Base-by-base conservation (phyloP, 2,797 vertebrate genomes). In the Lagocephalus sceleratus region DNA sequence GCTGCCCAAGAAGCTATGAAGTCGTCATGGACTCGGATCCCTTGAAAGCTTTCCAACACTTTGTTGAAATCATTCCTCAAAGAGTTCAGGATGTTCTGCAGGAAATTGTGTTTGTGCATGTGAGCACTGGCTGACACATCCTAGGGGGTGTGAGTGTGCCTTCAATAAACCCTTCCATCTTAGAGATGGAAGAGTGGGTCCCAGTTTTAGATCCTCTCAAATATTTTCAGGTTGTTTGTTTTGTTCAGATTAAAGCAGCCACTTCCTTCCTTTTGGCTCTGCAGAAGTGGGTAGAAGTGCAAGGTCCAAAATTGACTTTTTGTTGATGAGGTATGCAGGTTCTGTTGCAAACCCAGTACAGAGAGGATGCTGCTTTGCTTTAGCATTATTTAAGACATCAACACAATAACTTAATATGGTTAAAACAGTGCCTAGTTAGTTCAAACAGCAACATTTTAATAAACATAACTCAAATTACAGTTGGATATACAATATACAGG, bases 31-130 rank as follows among this genome's bases (percentile, higher is more conserved):
- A 57, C 52, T 64, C 51, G 42, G n/a, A 47, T 72, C 44, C 48
- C 51, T 62, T 70, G 50, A 73, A 65, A 63, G 55, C 47, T 73
- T 76, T 73, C 60, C 57, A 70, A 51, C 35, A 53, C 32, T 71
- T 58, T 70, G 47, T 66, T 56, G 29, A 77, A 79, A 58, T 66
- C 47, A 60, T 69, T 60, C 43, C 53, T 69, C 60, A 58, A 65
- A 68, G 55, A 76, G 62, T 72, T 64, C 45, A 66, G 45, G 51
- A 54, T 58, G 46, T 76, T 76, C 57, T 66, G 23, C 51, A 22
- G 50, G 25, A 58, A 65, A 68, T 20, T 59, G 41, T 10, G 47
- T 48, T 16, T 54, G 17, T 19, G 49, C 47, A 25, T 56, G 46
- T 62, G 35, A 47, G 44, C 45, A 29, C 41, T 46, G 52, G 55